Conservation (phyloP, 2,888 invertebrate genomes). For the Prosopocoilus inquinatus region DNA sequence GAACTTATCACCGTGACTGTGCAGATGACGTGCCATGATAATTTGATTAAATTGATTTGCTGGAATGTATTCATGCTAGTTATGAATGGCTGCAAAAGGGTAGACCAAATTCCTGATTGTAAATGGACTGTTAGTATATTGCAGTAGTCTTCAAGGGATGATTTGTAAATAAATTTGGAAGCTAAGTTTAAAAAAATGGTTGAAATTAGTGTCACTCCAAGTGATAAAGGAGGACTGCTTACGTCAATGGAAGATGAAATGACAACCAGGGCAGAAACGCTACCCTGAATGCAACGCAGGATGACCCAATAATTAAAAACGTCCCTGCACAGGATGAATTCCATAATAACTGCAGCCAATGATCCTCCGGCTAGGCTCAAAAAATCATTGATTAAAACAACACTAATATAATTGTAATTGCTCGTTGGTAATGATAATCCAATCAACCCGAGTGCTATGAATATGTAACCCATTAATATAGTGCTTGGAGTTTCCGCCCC, state of each 20-base stretch:
- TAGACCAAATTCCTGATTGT: conserved; percentile 39
- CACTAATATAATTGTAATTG: conserved; percentile 15
- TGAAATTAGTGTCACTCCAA: conserved; percentile 34
- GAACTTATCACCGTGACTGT: conserved; percentile 6
- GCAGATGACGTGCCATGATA: conserved; percentile 23
- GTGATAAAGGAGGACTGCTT: conserved; percentile 38
- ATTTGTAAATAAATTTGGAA: conserved; percentile 34
- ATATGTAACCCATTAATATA: conserved; percentile 35
- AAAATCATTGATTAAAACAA: conserved; percentile 27
- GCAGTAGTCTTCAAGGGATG: conserved; percentile 47
- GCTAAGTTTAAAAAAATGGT: conserved; percentile 38
- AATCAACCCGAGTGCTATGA: conserved; percentile 43
- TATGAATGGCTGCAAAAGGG: conserved; percentile 36
- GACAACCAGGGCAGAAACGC: conserved; percentile 40
- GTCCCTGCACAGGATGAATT: conserved; percentile 29
- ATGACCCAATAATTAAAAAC: conserved; percentile 44
- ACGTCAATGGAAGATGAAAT: conserved; percentile 41
- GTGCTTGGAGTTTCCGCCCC: conserved; percentile 33
- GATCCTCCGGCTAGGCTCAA: conserved; percentile 14
- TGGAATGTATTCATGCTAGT: conserved; percentile 19
- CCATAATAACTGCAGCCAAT: conserved; percentile 24
- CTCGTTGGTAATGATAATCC: conserved; percentile 28
- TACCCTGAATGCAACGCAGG: conserved; percentile 43
- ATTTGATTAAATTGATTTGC: conserved; percentile 7
- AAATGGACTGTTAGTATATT: conserved; percentile 43